Conservation (phyloP, 2,888 invertebrate species). For the Sphecodes monilicornis region DNA sequence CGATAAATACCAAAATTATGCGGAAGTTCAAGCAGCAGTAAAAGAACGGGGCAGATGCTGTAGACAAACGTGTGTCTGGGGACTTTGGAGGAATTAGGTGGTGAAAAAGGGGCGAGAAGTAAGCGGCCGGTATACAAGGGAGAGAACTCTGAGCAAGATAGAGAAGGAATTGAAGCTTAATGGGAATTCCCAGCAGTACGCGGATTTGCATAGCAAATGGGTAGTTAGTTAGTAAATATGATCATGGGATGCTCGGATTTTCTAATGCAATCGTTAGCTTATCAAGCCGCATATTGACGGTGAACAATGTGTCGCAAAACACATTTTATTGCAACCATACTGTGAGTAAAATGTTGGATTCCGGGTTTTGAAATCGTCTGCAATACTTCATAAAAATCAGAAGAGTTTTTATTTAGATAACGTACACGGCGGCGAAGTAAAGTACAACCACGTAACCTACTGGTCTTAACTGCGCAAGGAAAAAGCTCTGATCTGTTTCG, state of each 20-base stretch:
- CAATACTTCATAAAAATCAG: too few relatives aligned
- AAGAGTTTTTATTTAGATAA: too few relatives aligned
- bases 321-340: neutral
- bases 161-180: slow-evolving; percentile 53
- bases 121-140: neutral
- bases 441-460: too few relatives aligned
- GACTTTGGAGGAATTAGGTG: slow-evolving; percentile 51
- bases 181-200: slow-evolving; percentile 37
- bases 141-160: neutral
- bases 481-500: too few relatives aligned
- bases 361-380: too few relatives aligned
- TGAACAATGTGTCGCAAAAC: slow-evolving; percentile 2
- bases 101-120: slow-evolving; percentile 19
- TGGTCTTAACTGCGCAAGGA: too few relatives aligned
- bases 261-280: slow-evolving; percentile 28
- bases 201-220: slow-evolving; percentile 62
- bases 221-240: slow-evolving; percentile 63
- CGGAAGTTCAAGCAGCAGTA: slow-evolving; percentile 36
- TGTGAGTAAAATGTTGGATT: too few relatives aligned
- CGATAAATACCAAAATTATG: slow-evolving; percentile 57
- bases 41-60: neutral
- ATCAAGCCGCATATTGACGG: slow-evolving; percentile 15
- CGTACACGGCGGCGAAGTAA: too few relatives aligned
- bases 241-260: slow-evolving; percentile 29
- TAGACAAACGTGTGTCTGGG: slow-evolving; percentile 49